Evolutionary conservation across 2,113 vertebrate genomes (phyloP).

Genomic region (Felis catus): DNA sequence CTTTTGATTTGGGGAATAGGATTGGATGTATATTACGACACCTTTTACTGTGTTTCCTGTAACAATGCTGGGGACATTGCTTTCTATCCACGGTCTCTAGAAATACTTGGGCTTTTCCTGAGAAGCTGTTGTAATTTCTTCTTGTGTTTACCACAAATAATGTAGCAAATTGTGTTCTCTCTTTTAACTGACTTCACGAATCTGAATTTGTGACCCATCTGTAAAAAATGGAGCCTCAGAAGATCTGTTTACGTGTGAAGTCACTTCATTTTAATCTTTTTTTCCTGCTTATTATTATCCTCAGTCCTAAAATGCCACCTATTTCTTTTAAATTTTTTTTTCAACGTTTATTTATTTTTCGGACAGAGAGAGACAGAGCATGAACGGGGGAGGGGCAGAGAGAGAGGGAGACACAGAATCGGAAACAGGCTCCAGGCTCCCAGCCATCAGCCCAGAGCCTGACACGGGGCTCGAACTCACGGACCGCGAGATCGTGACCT

Average conservation of each 20-base stretch:
- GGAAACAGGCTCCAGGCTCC: no score
- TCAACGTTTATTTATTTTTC: no score
- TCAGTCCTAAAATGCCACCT: neutral
- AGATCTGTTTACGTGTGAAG: neutral
- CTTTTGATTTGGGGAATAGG: neutral
- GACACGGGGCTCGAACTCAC: no score
- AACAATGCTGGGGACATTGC: neutral
- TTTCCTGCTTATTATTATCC: neutral
- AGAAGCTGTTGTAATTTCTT: conserved; percentile 21
- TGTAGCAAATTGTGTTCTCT: neutral
- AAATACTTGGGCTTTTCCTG: neutral
- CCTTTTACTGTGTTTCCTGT: neutral
- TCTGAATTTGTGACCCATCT: neutral
- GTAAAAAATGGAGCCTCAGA: neutral
- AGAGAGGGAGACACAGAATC: no score
- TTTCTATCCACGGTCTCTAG: neutral
- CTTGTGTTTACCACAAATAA: neutral
- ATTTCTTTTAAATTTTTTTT: neutral
- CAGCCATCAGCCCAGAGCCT: no score
- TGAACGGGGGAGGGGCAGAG: no score
- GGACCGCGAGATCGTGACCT: no score
- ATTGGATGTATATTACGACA: neutral
- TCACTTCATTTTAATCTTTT: neutral
- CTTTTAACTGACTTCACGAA: neutral
- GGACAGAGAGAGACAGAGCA: no score